Conservation (phyloP, 2,113 vertebrate genomes). For the Caranx ignobilis region DNA sequence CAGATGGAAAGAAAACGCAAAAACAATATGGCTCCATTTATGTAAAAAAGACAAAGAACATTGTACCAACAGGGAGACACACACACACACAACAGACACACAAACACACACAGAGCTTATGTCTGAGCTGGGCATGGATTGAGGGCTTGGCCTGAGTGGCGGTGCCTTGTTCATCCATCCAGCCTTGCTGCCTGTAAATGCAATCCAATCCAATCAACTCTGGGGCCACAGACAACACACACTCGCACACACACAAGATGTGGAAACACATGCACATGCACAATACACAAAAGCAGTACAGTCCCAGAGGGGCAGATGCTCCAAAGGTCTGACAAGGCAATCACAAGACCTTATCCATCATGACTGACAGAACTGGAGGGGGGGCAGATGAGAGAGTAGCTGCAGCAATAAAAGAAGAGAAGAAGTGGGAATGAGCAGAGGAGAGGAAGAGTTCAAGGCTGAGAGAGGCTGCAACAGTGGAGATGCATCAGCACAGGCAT, state of each 20-base stretch:
- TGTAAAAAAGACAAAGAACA: not conserved
- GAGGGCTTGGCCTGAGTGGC: constrained; percentile 18
- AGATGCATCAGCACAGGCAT: not conserved
- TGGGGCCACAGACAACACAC: constrained; percentile 5
- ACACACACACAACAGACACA: constrained; percentile 11
- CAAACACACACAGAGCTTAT: constrained; percentile 19
- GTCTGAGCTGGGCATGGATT: not conserved
- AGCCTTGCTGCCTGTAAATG: constrained; percentile 51
- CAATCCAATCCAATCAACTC: constrained; percentile 66
- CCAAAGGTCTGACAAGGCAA: constrained; percentile 60
- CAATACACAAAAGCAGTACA: constrained; percentile 22
- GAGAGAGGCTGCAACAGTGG: not conserved
- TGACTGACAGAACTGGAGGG: constrained; percentile 19
- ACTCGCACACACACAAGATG: constrained; percentile 31
- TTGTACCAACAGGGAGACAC: not conserved
- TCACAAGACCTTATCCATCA: constrained; percentile 67
- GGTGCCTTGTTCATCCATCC: constrained; percentile 55
- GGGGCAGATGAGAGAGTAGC: not conserved
- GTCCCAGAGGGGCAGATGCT: constrained; percentile 53
- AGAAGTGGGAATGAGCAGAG: not conserved
- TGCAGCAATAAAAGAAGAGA: not conserved
- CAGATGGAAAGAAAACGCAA: too few species aligned
- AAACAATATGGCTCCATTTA: not conserved
- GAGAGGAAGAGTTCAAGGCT: not conserved
- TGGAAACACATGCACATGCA: constrained; percentile 2